Evolutionary conservation across 2,113 vertebrate species (phyloP), one percentile per base, ranked within the genome.

Genomic region (Stictonetta naevosa): DNA sequence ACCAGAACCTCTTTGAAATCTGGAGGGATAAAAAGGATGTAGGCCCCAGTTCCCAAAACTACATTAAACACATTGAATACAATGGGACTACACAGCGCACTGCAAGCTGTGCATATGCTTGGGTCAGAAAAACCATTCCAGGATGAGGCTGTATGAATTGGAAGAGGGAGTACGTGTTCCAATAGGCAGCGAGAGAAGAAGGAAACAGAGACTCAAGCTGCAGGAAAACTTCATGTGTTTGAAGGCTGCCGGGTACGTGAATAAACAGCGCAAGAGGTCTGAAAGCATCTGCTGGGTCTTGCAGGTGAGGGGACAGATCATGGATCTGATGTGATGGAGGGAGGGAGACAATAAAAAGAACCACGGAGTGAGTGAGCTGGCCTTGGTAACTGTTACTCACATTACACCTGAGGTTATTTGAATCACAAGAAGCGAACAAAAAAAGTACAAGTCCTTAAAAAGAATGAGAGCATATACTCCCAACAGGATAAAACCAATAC

Each of bases 381-480:
- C 48, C 68, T 2, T 0, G 31, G 28, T 21, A 15, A 7, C 0
- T 8, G 26, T 23, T 58, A 29, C 67, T 42, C n/a, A 5, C 4
- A 1, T 2, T n/a, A 87, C 8, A 22, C 40, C 46, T 2, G 21
- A 60, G n/a, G 60, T 42, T 48, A 25, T 22, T 5, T 10, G 29
- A 59, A 53, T 40, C 66, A 28, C 16, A 48, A 8, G 31, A 48
- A 60, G 53, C 13, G 34, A 68, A 50, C 11, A 31, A 42, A 42
- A 55, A 31, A 33, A 52, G n/a, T n/a, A 21, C 36, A 5, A 7
- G 19, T 38, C 78, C 58, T 38, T 28, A 18, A 1, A 31, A 55
- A 31, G 33, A 44, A 59, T 0, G 34, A 44, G 1, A 36, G 33
- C 42, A n/a, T 12, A n/a, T 44, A 22, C 25, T 59, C 64, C 33